A percentile compares a stretch with the other conserved stretches of the same genome.
Conservation (phyloP, 2,797 vertebrate species). For the Agapornis canus region DNA sequence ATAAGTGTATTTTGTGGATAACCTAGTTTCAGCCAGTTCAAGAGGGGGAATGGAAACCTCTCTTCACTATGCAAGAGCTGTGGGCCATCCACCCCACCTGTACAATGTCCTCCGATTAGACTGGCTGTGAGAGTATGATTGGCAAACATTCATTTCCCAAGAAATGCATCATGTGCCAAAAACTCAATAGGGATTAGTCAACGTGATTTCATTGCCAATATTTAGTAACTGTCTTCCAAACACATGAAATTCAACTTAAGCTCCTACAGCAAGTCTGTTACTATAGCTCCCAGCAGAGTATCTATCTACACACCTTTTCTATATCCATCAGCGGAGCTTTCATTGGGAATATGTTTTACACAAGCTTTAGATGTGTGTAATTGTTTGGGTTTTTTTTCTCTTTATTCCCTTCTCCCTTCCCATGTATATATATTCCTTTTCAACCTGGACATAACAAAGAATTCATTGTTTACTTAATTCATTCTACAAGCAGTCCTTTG, state of each 20-base stretch:
- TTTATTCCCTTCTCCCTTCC: background rate
- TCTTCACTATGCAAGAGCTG: background rate
- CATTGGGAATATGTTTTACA: background rate
- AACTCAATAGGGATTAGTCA: background rate
- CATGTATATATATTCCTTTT: background rate
- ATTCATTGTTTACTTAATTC: background rate
- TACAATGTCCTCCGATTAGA: background rate
- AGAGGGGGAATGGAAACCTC: background rate
- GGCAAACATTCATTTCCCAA: background rate
- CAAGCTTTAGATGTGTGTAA: background rate
- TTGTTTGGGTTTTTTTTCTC: background rate
- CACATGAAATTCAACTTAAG: rapidly evolving
- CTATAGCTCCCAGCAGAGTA: background rate
- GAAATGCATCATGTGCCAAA: background rate
- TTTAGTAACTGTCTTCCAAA: background rate
- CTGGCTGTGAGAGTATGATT: background rate
- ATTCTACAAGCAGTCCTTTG: background rate
- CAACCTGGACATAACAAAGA: background rate
- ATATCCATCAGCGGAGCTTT: background rate
- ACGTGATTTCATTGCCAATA: background rate
- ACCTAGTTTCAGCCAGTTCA: background rate
- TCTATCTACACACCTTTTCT: background rate
- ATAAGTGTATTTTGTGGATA: background rate
- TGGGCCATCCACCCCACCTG: background rate
- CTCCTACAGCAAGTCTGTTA: background rate